phyloP scores from a whole-genome alignment of 2,888 invertebrate genomes.

The Brachyptera risi region DNA sequence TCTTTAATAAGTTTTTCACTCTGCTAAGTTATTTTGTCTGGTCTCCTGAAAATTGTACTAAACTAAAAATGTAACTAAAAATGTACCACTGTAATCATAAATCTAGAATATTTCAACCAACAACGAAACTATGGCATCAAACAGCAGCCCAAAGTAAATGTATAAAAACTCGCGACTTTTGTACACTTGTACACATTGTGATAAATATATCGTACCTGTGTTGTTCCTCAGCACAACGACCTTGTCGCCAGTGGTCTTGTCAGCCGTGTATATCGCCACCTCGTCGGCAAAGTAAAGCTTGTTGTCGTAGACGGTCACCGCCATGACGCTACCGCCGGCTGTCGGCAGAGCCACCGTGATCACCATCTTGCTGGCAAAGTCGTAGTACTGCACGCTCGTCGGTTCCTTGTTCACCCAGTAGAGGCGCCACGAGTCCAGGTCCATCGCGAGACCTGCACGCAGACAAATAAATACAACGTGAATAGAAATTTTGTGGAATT shows the following conservation, averaged over 20 bases:
- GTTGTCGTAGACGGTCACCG: slow-evolving; percentile 52
- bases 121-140: no score
- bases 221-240: slow-evolving; percentile 53
- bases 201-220: slow-evolving; percentile 47
- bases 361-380: slow-evolving; percentile 46
- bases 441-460: slow-evolving; percentile 57
- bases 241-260: slow-evolving; percentile 53
- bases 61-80: no score
- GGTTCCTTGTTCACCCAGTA: slow-evolving; percentile 66
- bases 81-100: no score
- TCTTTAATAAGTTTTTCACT: no score
- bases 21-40: no score
- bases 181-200: no score
- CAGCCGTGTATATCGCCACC: slow-evolving; percentile 58
- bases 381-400: slow-evolving; percentile 58
- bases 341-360: slow-evolving; percentile 43
- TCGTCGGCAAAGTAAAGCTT: slow-evolving; percentile 62
- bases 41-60: no score
- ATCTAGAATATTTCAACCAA: no score
- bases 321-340: slow-evolving; percentile 62
- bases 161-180: no score
- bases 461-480: no score
- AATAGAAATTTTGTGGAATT: no score
- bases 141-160: no score
- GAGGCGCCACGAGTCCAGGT: slow-evolving; percentile 55